phyloP scores from a whole-genome alignment of 2,113 vertebrate genomes.

The Phylloscopus trochiloides region DNA sequence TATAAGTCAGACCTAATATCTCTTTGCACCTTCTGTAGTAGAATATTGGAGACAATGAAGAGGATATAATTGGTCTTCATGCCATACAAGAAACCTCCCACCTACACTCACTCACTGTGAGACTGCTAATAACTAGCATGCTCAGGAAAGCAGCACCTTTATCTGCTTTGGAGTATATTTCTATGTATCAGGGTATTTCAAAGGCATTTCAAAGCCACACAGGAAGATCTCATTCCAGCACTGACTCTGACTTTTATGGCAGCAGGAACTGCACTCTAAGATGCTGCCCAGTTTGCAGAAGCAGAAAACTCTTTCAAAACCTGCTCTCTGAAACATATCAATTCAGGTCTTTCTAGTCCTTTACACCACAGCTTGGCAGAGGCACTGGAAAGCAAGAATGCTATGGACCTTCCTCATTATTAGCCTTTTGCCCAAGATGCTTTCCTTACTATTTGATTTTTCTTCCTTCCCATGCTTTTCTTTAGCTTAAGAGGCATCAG shows the following conservation, averaged over 20 bases:
- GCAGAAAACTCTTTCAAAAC: neutral
- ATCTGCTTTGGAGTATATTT: neutral
- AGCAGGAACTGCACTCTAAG: neutral
- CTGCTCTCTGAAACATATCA: neutral
- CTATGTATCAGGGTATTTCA: neutral
- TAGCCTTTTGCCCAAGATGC: neutral
- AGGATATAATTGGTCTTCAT: neutral
- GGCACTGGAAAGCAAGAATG: neutral
- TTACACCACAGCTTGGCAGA: neutral
- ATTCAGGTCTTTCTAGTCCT: neutral
- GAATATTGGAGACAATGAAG: neutral
- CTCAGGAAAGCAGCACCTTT: neutral
- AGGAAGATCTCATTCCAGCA: neutral
- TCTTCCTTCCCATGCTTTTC: neutral
- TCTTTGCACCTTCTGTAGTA: neutral
- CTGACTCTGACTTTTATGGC: neutral
- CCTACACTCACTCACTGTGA: neutral
- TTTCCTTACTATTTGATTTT: neutral
- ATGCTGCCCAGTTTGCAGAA: neutral
- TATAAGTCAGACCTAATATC: neutral
- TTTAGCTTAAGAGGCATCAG: neutral
- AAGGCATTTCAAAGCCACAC: neutral
- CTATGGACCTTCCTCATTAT: neutral
- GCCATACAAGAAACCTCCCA: neutral
- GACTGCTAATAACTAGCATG: neutral